Conservation (phyloP, 2,113 vertebrate genomes). For the Romanogobio albipinnatus region DNA sequence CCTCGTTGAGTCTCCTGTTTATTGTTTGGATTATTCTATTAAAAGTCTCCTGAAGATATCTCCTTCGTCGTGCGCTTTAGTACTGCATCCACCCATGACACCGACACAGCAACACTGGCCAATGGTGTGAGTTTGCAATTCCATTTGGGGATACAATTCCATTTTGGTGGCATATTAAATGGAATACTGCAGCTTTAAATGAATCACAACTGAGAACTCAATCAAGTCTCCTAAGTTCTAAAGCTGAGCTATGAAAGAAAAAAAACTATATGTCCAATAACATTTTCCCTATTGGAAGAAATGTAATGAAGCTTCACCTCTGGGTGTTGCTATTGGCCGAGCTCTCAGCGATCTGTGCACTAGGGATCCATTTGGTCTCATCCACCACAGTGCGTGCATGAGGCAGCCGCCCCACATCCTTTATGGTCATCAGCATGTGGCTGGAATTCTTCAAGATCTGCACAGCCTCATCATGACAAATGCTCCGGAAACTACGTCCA, state of each 20-base stretch:
- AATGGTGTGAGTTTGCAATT: not conserved
- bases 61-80: no score
- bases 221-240: not conserved
- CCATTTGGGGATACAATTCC: not conserved
- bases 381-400: slow-evolving; percentile 88
- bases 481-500: slow-evolving; percentile 83
- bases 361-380: slow-evolving; percentile 86
- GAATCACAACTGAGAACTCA: not conserved
- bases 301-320: slow-evolving; percentile 11
- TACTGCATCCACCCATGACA: no score
- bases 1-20: no score
- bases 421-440: slow-evolving; percentile 87
- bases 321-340: slow-evolving; percentile 50
- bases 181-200: not conserved
- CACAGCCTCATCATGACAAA: slow-evolving; percentile 91
- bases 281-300: not conserved
- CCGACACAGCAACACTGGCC: not conserved
- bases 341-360: slow-evolving; percentile 79
- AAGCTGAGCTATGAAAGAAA: not conserved
- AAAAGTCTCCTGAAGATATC: no score
- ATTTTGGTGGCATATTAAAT: not conserved
- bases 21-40: no score
- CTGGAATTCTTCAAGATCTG: slow-evolving; percentile 84
- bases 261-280: not conserved
- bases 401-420: slow-evolving; percentile 90